These are phyloP conservation scores for Catocala nupta DNA, from an alignment of 2,888 invertebrate species.

Conservation along the genomic window DNA sequence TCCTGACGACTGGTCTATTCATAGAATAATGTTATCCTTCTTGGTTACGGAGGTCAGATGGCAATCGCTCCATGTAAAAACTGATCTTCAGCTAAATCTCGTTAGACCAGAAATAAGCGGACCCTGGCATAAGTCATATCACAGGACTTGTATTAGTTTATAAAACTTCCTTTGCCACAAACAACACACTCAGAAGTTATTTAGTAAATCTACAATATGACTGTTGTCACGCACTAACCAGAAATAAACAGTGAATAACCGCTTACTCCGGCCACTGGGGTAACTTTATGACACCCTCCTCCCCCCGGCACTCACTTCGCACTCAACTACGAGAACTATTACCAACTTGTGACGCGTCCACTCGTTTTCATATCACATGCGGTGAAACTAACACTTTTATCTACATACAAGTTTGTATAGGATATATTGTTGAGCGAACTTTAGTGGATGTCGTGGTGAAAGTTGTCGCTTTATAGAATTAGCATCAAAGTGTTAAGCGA, in stretches of 20 bases:
- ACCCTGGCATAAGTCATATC: too few species aligned
- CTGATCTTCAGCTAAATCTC: too few species aligned
- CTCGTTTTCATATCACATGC: conserved; percentile 23
- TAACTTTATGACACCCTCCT: conserved; percentile 1
- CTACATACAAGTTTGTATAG: conserved; percentile 10
- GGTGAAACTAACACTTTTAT: conserved; percentile 15
- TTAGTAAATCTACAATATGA: neutral
- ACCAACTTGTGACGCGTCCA: conserved; percentile 25
- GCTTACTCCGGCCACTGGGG: conserved; percentile 6
- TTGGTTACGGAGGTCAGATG: too few species aligned
- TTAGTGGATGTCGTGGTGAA: neutral
- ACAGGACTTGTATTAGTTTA: too few species aligned
- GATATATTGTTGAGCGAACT: neutral
- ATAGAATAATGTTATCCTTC: too few species aligned
- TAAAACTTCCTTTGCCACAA: too few species aligned
- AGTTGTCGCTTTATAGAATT: neutral
- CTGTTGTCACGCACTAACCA: neutral
- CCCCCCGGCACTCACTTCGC: conserved; percentile 3
- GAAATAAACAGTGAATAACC: conserved; percentile 10
- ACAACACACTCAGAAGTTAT: too few species aligned
- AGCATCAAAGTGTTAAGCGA: too few species aligned
- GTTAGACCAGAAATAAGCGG: too few species aligned
- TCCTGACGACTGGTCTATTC: too few species aligned
- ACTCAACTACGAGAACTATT: conserved; percentile 12
- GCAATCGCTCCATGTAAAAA: too few species aligned